Conservation (phyloP, 2,797 vertebrate species). For the Cyclura pinguis region DNA sequence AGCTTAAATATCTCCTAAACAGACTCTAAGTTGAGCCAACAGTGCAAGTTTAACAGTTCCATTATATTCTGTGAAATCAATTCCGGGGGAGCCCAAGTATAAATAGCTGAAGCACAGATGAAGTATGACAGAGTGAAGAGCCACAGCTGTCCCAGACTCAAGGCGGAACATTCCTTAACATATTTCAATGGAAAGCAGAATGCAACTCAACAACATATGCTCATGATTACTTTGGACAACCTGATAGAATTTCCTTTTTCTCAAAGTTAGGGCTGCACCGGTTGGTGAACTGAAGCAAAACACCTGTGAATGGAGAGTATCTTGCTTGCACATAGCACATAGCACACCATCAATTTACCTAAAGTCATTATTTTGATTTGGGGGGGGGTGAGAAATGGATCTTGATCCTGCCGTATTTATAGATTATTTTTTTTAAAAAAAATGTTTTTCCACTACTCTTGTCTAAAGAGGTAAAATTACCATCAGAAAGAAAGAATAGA, state of each 20-base stretch:
- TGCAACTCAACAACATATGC: slow-evolving; percentile 28
- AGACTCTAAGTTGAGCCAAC: slow-evolving; percentile 12
- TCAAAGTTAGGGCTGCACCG: slow-evolving; percentile 14
- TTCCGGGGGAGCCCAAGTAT: slow-evolving; percentile 15
- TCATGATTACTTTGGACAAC: slow-evolving; percentile 47
- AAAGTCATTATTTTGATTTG: not conserved
- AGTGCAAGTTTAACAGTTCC: not conserved
- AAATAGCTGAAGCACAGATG: slow-evolving; percentile 23
- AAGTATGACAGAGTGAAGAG: slow-evolving; percentile 43
- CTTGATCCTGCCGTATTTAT: not conserved
- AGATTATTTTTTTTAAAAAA: not conserved
- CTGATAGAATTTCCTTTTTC: slow-evolving; percentile 4
- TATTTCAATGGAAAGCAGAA: slow-evolving; percentile 41
- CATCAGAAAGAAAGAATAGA: no score
- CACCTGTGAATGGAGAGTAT: slow-evolving; percentile 24
- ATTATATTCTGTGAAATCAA: slow-evolving; percentile 38
- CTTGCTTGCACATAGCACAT: not conserved
- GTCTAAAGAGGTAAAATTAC: not conserved
- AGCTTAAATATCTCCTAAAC: slow-evolving; percentile 11
- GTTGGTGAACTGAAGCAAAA: slow-evolving; percentile 26
- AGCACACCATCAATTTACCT: not conserved
- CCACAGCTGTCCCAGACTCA: slow-evolving; percentile 32
- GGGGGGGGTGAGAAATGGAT: no score
- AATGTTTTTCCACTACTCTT: not conserved
- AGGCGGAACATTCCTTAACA: slow-evolving; percentile 29